Evolutionary conservation across 2,888 invertebrate species (phyloP), one percentile per base, ranked within the genome.

Genomic region (Phymatocera aterrima): DNA sequence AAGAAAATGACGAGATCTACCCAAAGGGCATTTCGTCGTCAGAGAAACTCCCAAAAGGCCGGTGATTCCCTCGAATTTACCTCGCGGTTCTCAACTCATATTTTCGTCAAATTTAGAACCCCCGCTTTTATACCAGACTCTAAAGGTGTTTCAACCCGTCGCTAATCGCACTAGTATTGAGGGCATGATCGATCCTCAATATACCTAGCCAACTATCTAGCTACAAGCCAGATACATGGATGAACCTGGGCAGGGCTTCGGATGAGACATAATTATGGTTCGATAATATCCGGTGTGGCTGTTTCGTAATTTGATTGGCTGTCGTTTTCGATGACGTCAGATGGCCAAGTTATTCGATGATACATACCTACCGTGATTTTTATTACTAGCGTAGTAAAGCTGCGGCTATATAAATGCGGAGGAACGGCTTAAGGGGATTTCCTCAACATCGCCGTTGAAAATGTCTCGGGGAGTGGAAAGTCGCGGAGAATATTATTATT

Each of bases 161-260:
- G 72, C 72, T 72, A 72, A 72, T 72, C 48, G 48, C 48, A 18
- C 48, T 15, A 34, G 72, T 46, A 68, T 68, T 43, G 72, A 51
- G 72, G 48, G 72, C 34, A 72, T 51, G 72, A 72, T 72, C 72
- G 72, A 72, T 72, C 51, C n/a, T 48, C 34, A 48, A 72, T 72
- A 72, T 68, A 68, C 15, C 21, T 43, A 46, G 24, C 68, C 43
- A 43, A 15, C 68, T 60, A 24, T 15, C 46, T 37, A 64, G 64
- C 34, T 28, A 57, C 57, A 28, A 57, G 57, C 57, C 57, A 57
- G 57, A 57, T 68, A 43, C 68, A 68, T 46, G 68, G 68, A 68
- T 43, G 68, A 68, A 28, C 68, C 68, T 8, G 43, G 31, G 68
- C 68, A 68, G 68, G 46, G 46, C 46, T 40, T 68, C 51, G 72